Conservation (phyloP, 2,797 vertebrate species). For the Trematomus bernacchii region DNA sequence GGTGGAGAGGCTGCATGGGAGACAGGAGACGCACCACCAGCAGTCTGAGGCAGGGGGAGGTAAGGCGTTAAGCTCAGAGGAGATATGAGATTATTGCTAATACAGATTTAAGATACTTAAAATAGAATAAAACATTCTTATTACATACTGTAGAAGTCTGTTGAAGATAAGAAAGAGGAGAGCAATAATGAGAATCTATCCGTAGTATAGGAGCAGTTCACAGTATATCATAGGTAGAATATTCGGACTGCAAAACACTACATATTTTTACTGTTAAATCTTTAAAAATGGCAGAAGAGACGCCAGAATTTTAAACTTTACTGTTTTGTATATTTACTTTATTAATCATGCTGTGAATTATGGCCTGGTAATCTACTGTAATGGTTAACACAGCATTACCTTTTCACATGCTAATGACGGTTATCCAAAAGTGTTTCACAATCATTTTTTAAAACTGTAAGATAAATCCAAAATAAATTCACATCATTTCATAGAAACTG, state of each 20-base stretch:
- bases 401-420: no score
- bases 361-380: no score
- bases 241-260: background rate
- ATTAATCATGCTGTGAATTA: no score
- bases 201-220: conserved; percentile 7
- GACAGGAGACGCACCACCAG: conserved; percentile 85
- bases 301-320: no score
- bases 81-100: conserved; percentile 39
- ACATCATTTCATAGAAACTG: no score
- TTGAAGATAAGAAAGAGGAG: conserved; percentile 50
- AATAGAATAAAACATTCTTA: conserved; percentile 28
- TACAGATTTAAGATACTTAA: conserved; percentile 47
- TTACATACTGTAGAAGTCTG: conserved; percentile 20
- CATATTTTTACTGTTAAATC: no score
- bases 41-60: conserved; percentile 79
- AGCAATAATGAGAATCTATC: conserved; percentile 17
- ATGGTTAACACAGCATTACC: no score
- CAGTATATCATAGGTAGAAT: background rate
- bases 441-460: no score
- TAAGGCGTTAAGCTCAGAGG: conserved; percentile 18
- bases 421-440: no score
- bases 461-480: no score
- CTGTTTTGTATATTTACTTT: no score
- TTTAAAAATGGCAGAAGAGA: no score
- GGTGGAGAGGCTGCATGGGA: conserved; percentile 65